A percentile compares a stretch with the other conserved stretches of the same genome.
These are phyloP conservation scores for Anser brachyrhynchus DNA, from an alignment of 2,113 vertebrate species.

Conservation along the genomic window DNA sequence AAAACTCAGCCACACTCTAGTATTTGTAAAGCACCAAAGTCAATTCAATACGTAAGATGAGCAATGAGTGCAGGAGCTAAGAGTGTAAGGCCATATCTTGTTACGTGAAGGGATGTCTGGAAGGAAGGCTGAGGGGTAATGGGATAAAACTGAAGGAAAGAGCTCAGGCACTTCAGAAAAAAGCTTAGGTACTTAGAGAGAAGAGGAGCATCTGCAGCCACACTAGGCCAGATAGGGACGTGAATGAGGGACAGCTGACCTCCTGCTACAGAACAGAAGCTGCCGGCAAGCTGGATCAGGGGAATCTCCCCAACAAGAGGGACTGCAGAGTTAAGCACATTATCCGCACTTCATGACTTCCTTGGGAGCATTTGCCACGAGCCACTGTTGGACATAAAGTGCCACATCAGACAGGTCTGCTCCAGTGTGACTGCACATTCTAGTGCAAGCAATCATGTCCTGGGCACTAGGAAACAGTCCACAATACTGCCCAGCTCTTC, in stretches of 20 bases:
- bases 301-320: not conserved
- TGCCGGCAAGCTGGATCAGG: fast-evolving
- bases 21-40: fast-evolving
- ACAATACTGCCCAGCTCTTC: not conserved
- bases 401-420: not conserved
- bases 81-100: not conserved
- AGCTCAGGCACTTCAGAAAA: not conserved
- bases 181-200: not conserved
- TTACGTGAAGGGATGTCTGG: not conserved
- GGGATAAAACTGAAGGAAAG: not conserved
- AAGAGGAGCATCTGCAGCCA: not conserved
- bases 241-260: not conserved
- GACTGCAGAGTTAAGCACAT: not conserved
- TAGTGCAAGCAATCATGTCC: not conserved
- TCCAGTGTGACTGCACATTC: not conserved
- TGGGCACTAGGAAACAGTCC: not conserved
- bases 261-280: not conserved
- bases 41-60: not conserved
- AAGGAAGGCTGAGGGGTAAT: not conserved
- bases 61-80: not conserved
- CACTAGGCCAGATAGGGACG: not conserved
- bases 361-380: not conserved
- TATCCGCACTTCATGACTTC: not conserved
- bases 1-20: not conserved
- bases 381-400: not conserved